Conservation (phyloP, 2,113 vertebrate genomes). For the Ctenomys sociabilis region DNA sequence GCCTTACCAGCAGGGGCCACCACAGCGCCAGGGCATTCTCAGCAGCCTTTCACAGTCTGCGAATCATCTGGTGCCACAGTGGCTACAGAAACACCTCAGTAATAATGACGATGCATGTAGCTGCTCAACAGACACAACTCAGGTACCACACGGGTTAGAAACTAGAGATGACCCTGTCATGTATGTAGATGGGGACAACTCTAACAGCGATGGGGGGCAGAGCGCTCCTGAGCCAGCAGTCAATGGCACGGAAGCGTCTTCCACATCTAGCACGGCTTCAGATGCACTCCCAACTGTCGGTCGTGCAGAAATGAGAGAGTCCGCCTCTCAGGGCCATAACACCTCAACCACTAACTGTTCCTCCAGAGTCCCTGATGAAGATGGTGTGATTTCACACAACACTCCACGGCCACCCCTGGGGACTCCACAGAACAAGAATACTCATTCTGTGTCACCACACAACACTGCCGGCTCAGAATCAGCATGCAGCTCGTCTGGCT, state of each 20-base stretch:
- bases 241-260: neutral
- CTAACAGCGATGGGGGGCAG: too few species aligned
- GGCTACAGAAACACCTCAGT: conserved; percentile 91
- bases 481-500: neutral
- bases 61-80: neutral
- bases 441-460: neutral
- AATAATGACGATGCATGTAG: conserved; percentile 86
- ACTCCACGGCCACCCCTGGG: neutral
- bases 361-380: neutral
- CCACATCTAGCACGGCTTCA: neutral
- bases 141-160: neutral
- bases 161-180: neutral
- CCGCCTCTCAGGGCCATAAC: neutral
- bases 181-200: neutral
- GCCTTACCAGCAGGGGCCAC: neutral
- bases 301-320: neutral
- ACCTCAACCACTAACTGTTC: neutral
- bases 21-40: neutral
- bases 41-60: neutral
- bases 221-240: neutral
- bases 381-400: neutral
- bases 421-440: neutral
- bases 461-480: neutral
- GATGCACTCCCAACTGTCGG: neutral
- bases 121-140: neutral